A percentile compares a stretch with the other conserved stretches of the same genome.
Evolutionary conservation across 1,140 invertebrate species (phyloP).

Genomic region (Chlorops oryzae): DNA sequence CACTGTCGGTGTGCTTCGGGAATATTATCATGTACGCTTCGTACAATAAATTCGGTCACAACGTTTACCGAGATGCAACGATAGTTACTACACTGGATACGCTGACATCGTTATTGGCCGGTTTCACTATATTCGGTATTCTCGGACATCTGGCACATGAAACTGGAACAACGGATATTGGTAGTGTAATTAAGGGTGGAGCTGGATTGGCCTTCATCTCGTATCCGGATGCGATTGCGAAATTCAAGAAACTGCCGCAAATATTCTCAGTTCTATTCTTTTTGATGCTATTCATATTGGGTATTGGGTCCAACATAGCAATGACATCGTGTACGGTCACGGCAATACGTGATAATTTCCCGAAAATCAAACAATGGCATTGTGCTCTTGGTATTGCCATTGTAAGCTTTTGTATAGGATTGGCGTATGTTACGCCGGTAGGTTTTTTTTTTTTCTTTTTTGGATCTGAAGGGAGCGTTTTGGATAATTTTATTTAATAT

Average conservation of each 20-base stretch:
- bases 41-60: constrained; percentile 75
- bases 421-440: constrained; percentile 71
- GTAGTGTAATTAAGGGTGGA: constrained; percentile 57
- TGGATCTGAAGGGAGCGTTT: not conserved
- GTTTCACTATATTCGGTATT: constrained; percentile 82
- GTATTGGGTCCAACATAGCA: constrained; percentile 68
- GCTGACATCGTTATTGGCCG: constrained; percentile 76
- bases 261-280: constrained; percentile 87
- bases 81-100: constrained; percentile 73
- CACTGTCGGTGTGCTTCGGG: constrained; percentile 74
- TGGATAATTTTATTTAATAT: not conserved
- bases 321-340: constrained; percentile 62
- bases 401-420: constrained; percentile 60
- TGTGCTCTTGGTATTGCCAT: constrained; percentile 53
- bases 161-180: constrained; percentile 54
- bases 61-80: constrained; percentile 71
- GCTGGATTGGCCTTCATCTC: constrained; percentile 77
- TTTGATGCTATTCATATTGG: constrained; percentile 77
- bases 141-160: constrained; percentile 69
- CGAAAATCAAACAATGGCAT: constrained; percentile 54
- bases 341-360: constrained; percentile 66
- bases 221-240: constrained; percentile 83
- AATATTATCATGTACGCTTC: constrained; percentile 76
- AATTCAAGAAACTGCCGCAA: constrained; percentile 70
- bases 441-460: constrained; percentile 23